Percentiles rank a stretch among this genome's conserved stretches.
Conservation (phyloP, 2,113 vertebrate species). For the Indicator maculatus region DNA sequence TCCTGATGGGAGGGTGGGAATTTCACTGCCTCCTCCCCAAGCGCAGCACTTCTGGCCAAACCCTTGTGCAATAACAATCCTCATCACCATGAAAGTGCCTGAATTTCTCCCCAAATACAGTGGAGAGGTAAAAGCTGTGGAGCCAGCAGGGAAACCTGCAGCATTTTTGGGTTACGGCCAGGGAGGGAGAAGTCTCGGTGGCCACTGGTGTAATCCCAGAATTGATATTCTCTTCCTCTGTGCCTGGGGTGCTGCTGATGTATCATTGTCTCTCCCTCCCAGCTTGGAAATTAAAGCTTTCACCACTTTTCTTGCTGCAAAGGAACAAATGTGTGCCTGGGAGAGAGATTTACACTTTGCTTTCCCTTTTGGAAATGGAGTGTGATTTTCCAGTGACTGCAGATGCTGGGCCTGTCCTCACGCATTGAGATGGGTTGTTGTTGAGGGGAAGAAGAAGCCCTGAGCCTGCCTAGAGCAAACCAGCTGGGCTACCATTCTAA, state of each 20-base stretch:
- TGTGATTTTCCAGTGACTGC: slow-evolving; percentile 23
- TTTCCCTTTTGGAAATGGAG: slow-evolving; percentile 40
- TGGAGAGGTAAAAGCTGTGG: background rate
- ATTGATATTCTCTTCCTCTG: slow-evolving; percentile 22
- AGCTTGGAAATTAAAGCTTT: slow-evolving; percentile 39
- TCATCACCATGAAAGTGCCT: background rate
- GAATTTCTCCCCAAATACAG: background rate
- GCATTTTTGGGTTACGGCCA: background rate
- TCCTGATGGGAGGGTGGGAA: background rate
- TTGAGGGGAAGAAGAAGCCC: background rate
- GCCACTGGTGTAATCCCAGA: slow-evolving; percentile 3
- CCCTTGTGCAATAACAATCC: background rate
- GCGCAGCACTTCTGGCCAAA: background rate
- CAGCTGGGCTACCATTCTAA: background rate
- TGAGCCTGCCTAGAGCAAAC: background rate
- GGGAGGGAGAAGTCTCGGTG: background rate
- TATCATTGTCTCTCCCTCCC: slow-evolving; percentile 44
- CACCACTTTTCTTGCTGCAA: slow-evolving; percentile 18
- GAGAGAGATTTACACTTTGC: slow-evolving; percentile 57
- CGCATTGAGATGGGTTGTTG: background rate
- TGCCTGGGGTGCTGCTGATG: slow-evolving; percentile 31
- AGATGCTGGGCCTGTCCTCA: slow-evolving; percentile 37
- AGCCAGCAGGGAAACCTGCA: background rate
- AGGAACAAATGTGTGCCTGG: slow-evolving; percentile 24
- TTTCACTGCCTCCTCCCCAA: background rate